Evolutionary conservation across 2,888 invertebrate genomes (phyloP).

Genomic region (Apamea anceps): DNA sequence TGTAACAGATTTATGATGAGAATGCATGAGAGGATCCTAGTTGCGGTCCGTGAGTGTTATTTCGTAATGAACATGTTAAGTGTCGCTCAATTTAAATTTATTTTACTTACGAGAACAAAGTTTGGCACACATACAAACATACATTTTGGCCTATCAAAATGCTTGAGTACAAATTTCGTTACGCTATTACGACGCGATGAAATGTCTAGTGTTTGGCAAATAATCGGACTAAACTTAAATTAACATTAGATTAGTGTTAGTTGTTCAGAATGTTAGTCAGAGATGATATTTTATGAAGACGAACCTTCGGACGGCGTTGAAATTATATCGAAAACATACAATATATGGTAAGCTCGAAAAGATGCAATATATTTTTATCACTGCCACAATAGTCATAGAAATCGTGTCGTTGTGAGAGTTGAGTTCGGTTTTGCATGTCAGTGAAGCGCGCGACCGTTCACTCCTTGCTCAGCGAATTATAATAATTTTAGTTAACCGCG

Average conservation of each 20-base stretch:
- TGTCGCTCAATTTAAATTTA: slow-evolving; percentile 75
- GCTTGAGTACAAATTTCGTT: slow-evolving; percentile 83
- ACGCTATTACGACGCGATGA: slow-evolving; percentile 60
- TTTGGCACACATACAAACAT: slow-evolving; percentile 58
- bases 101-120: slow-evolving; percentile 61
- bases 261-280: slow-evolving; percentile 77
- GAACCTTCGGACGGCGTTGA: slow-evolving; percentile 69
- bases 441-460: slow-evolving; percentile 59
- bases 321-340: slow-evolving; percentile 78
- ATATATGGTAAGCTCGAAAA: slow-evolving; percentile 76
- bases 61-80: slow-evolving; percentile 64
- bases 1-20: slow-evolving; percentile 68
- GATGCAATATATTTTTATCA: slow-evolving; percentile 86
- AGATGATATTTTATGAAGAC: slow-evolving; percentile 86
- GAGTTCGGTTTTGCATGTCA: slow-evolving; percentile 68
- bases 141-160: slow-evolving; percentile 79
- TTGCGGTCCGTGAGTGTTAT: slow-evolving; percentile 59
- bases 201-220: slow-evolving; percentile 64
- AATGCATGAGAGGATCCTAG: slow-evolving; percentile 62
- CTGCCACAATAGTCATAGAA: slow-evolving; percentile 85
- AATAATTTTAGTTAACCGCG: slow-evolving; percentile 65
- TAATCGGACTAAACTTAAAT: slow-evolving; percentile 71
- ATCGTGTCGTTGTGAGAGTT: slow-evolving; percentile 66
- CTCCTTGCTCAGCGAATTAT: slow-evolving; percentile 72
- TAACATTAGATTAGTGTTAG: slow-evolving; percentile 67